phyloP scores from a whole-genome alignment of 2,113 vertebrate genomes.

The Propithecus coquereli region DNA sequence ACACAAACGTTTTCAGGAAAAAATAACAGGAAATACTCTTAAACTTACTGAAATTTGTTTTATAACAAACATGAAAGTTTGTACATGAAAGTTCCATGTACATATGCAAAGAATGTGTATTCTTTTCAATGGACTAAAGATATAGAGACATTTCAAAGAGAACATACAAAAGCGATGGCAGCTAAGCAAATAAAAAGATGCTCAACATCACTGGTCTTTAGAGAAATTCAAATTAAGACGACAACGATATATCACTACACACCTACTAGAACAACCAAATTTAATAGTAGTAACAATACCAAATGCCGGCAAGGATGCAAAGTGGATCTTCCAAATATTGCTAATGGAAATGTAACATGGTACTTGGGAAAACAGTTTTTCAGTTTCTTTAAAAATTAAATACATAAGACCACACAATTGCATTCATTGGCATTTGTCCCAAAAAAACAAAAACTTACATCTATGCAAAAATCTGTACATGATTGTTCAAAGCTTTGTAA shows the following conservation, averaged over 20 bases:
- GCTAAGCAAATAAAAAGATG: not conserved
- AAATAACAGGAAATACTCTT: not conserved
- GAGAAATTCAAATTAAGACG: not conserved
- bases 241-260: not conserved
- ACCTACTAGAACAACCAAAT: not conserved
- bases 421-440: not conserved
- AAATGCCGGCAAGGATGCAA: not conserved
- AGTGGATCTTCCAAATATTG: not conserved
- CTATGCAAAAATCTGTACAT: not conserved
- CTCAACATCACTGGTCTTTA: not conserved
- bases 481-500: not conserved
- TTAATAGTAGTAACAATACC: not conserved
- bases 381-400: not conserved
- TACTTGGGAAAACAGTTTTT: not conserved
- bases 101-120: not conserved
- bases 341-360: not conserved
- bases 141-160: not conserved
- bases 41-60: not conserved
- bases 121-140: not conserved
- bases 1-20: not conserved
- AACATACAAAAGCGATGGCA: not conserved
- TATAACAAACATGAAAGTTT: no score
- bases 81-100: not conserved
- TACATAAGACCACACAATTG: not conserved
- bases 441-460: not conserved